Percentiles rank a stretch among this genome's conserved stretches.
Evolutionary conservation across 2,113 vertebrate species (phyloP).

Genomic region (Prochilodus magdalenae): DNA sequence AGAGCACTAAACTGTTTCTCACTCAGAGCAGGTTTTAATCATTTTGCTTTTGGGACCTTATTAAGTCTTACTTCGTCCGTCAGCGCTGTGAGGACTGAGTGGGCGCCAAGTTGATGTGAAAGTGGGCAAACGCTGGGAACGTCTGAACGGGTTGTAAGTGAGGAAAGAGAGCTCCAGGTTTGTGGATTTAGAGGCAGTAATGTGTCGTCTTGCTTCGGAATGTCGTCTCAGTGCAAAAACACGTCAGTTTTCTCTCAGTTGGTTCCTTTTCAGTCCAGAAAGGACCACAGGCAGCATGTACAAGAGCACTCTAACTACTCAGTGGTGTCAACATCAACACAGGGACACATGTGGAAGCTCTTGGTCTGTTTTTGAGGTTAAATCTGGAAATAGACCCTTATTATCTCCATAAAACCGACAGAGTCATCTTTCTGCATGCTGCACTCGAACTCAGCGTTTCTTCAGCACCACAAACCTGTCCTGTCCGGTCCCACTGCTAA

Average conservation of each 20-base stretch:
- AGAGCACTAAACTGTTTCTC: constrained; percentile 21
- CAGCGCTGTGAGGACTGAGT: not conserved
- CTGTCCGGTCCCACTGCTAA: too few relatives aligned
- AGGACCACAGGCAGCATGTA: not conserved
- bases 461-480: too few relatives aligned
- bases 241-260: not conserved
- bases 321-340: too few relatives aligned
- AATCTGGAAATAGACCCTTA: too few relatives aligned
- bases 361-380: too few relatives aligned
- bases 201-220: not conserved
- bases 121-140: not conserved
- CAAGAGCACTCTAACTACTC: too few relatives aligned
- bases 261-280: not conserved
- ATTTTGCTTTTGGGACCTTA: not conserved
- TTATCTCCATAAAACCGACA: too few relatives aligned
- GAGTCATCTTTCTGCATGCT: too few relatives aligned
- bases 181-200: not conserved
- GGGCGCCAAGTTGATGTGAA: not conserved
- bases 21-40: not conserved
- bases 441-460: too few relatives aligned
- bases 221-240: not conserved
- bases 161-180: not conserved
- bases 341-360: too few relatives aligned
- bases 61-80: not conserved
- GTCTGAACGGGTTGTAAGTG: too few relatives aligned